Evolutionary conservation across 2,888 invertebrate genomes (phyloP), one percentile per base, ranked within the genome.

Genomic region (Lapara coniferarum): DNA sequence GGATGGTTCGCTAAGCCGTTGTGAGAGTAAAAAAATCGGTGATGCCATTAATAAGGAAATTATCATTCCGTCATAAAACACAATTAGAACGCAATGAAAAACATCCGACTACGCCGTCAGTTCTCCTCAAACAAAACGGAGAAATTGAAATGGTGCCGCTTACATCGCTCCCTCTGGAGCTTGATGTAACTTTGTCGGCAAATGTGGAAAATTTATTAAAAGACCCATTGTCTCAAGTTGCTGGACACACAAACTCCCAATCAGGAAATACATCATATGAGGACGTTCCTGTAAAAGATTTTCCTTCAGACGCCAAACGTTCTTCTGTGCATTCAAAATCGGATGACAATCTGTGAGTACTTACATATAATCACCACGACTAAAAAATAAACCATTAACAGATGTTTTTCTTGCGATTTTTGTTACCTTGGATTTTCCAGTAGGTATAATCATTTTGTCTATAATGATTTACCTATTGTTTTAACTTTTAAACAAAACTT

Each of bases 11-110:
- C 13, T 19, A 63, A 52, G 37, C 53, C 53, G 52, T 44, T 53
- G 10, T 13, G 25, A 52, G 14, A 63, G 52, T 44, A 66, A 53
- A 53, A 53, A n/a, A 72, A 69, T 70, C 66, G 71, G 71, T 63
- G 51, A 86, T 88, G 85, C 81, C 85, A 59, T 80, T 74, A 51
- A 49, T 56, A 75, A 78, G 75, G 70, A 81, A 77, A 75, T 74
- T 81, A 46, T 81, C 81, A 49, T 83, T 82, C 57, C 79, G 71
- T 71, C 80, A 77, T 56, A 83, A 83, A 56, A 46, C 19, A 46
- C 51, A 66, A 19, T 66, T 66, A 56, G 55, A 67, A 25, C 56
- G 59, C 70, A 69, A 72, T 49, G 68, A 71, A n/a, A 57, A 66
- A 69, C 52, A 14, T 57, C 70, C 58, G 49, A 30, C 66, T n/a